phyloP scores from a whole-genome alignment of 2,113 vertebrate species.

The Neopipo cinnamomea region DNA sequence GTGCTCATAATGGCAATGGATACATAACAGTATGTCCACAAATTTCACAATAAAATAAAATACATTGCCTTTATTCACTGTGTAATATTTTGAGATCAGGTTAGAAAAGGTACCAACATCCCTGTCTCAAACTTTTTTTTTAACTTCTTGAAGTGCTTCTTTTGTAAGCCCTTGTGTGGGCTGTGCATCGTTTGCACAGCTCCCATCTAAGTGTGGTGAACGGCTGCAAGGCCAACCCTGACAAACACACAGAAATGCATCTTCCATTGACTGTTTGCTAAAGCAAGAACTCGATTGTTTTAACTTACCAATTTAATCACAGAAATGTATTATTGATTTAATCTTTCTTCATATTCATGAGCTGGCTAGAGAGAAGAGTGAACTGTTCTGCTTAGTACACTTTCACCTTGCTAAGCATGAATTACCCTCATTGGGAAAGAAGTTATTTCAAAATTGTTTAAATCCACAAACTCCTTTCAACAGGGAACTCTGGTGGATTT shows the following conservation, averaged over 20 bases:
- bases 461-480: neutral
- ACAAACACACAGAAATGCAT: neutral
- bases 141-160: neutral
- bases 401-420: constrained; percentile 15
- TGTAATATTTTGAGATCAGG: neutral
- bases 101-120: neutral
- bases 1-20: neutral
- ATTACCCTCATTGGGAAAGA: neutral
- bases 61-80: neutral
- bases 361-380: neutral
- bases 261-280: neutral
- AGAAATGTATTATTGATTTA: constrained; percentile 24
- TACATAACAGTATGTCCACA: neutral
- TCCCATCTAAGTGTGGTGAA: neutral
- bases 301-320: neutral
- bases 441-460: neutral
- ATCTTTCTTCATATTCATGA: constrained; percentile 1
- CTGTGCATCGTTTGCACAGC: neutral
- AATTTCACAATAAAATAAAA: neutral
- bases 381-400: neutral
- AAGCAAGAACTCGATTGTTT: neutral
- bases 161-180: neutral
- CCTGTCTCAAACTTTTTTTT: neutral
- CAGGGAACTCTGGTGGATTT: neutral
- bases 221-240: neutral